Base-by-base conservation (phyloP, 1,140 invertebrate genomes). In the Bombus haemorrhoidalis region DNA sequence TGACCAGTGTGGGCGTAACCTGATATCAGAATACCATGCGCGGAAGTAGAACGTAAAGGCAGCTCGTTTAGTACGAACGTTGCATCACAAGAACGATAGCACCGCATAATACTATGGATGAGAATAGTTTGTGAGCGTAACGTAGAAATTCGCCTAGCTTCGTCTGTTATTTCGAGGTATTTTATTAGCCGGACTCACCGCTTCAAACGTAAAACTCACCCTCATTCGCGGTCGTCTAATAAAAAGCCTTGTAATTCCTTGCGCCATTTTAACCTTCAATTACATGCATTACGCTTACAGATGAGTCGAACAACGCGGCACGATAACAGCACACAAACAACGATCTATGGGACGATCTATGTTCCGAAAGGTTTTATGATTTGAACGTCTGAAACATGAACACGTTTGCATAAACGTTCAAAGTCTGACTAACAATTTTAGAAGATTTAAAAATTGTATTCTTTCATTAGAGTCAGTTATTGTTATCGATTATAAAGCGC, bases 11-110 rank as follows among this genome's bases (percentile, higher is more conserved):
- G 41, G 77, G 77, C 85, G 78, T 72, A 86, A 86, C 69, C 76
- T 64, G 69, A 76, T 86, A 86, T 81, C 87, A 74, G 77, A 86
- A 81, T 64, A 79, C 76, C 81, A 43, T 71, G 76, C 68, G 62
- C 81, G 89, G 85, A 88, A 88, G 87, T 88, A 76, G 84, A 89
- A 84, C 77, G 82, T 79, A 77, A 84, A 87, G 85, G 78, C 74
- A 71, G 66, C 73, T 66, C 86, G 78, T 85, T 89, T 87, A 82
- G 69, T 75, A 89, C 73, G 86, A 87, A 81, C 81, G 81, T 83
- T 83, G 73, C 81, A 57, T 83, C 68, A 59, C 32, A 28, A 43
- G 68, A 66, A 86, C 74, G 85, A 86, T 83, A 86, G 73, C 57
- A 59, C 28, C n/a, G 41, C 85, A 78, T 78, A 83, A 86, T 83